Evolutionary conservation across 2,113 vertebrate genomes (phyloP).

Genomic region (Seriola dumerili): DNA sequence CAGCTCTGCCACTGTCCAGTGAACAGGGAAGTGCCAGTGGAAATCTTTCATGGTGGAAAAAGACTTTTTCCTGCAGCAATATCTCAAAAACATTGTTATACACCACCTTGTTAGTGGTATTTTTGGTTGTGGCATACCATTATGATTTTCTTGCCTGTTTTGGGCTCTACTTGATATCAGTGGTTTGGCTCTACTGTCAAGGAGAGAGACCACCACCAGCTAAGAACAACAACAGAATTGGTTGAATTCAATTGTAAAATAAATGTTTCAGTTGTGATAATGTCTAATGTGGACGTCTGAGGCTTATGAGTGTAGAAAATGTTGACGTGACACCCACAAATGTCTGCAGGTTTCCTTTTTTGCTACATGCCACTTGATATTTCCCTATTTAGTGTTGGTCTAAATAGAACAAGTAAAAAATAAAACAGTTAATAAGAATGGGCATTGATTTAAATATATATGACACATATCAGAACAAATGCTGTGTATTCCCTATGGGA

Average conservation of each 20-base stretch:
- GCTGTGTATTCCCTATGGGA: slow-evolving; percentile 58
- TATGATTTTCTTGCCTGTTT: slow-evolving; percentile 94
- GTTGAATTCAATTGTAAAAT: slow-evolving; percentile 11
- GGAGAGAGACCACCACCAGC: slow-evolving; percentile 78
- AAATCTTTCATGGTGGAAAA: slow-evolving; percentile 68
- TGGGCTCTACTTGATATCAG: slow-evolving; percentile 90
- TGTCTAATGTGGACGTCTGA: background rate
- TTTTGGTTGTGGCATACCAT: slow-evolving; percentile 88
- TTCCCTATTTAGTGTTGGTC: background rate
- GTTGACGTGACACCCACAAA: background rate
- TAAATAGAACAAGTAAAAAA: background rate
- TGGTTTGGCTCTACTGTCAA: slow-evolving; percentile 90
- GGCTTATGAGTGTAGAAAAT: background rate
- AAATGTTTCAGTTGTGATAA: background rate
- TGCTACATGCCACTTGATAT: background rate
- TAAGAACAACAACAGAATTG: slow-evolving; percentile 76
- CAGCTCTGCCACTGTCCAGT: slow-evolving; percentile 39
- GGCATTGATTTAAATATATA: slow-evolving; percentile 41
- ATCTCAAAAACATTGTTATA: slow-evolving; percentile 84
- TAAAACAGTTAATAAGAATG: background rate
- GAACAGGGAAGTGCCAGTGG: slow-evolving; percentile 56
- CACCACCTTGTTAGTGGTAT: slow-evolving; percentile 86
- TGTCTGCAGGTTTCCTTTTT: background rate
- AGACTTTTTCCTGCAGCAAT: slow-evolving; percentile 81
- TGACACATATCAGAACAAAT: slow-evolving; percentile 35